phyloP scores from a whole-genome alignment of 2,797 vertebrate species.

The Adelosebastes latens region DNA sequence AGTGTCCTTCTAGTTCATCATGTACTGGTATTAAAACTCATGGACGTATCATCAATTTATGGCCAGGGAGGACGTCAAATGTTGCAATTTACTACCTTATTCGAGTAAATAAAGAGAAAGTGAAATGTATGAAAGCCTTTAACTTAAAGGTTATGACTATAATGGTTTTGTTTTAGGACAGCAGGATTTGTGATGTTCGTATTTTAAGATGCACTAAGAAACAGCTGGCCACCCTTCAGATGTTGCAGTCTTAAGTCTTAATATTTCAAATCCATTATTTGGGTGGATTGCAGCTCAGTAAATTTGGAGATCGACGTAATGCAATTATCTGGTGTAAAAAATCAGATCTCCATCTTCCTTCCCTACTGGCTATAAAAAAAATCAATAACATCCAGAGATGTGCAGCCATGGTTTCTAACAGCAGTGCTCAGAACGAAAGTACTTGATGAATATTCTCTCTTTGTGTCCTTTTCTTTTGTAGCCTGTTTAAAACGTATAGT shows the following conservation, averaged over 20 bases:
- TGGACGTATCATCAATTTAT: neutral
- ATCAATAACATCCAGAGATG: neutral
- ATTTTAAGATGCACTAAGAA: conserved; percentile 13
- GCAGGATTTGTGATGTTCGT: neutral
- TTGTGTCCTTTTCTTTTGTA: neutral
- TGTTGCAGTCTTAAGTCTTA: neutral
- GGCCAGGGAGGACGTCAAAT: neutral
- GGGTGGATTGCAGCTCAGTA: conserved; percentile 21
- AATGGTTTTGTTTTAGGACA: neutral
- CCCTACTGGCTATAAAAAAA: conserved; percentile 1
- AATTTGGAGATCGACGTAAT: conserved; percentile 54
- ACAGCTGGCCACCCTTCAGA: conserved; percentile 11
- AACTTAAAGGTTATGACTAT: neutral
- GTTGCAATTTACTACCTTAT: neutral
- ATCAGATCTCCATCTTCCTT: conserved; percentile 25
- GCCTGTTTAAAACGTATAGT: neutral
- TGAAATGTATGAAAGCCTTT: neutral
- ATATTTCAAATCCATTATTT: conserved; percentile 20
- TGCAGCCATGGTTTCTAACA: neutral
- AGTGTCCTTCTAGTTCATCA: neutral
- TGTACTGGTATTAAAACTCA: neutral
- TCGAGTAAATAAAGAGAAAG: neutral
- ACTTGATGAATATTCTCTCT: neutral
- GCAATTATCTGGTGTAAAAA: conserved; percentile 45
- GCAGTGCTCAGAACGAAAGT: neutral